Evolutionary conservation across 2,113 vertebrate species (phyloP), one percentile per base, ranked within the genome.

Genomic region (Synchiropus splendidus): DNA sequence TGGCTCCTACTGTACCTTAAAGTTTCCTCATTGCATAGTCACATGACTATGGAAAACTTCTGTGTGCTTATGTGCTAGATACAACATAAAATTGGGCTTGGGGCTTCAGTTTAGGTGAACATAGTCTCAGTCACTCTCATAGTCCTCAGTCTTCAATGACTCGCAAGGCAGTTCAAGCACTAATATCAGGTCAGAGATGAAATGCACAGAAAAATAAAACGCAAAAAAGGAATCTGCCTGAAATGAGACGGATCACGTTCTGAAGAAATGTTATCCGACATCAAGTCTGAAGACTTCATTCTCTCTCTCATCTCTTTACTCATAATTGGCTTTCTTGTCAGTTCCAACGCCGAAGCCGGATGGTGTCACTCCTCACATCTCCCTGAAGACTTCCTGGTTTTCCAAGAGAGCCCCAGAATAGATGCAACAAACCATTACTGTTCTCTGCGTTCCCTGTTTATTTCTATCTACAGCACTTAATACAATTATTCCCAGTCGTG

Each of bases 401-500:
- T 77, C 67, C 48, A 56, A 72, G 71, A 74, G 72, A 70, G 58
- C 63, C 54, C 77, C 45, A 39, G 52, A 78, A 75, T 67, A 70
- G 65, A 71, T 72, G 55, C 47, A 62, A 73, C 58, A 60, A 70
- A 53, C 66, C 56, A 71, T 72, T 75, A 65, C 53, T 58, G 58
- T 63, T 79, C 68, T 48, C 54, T 53, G 55, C 74, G 59, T 67
- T 48, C 38, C 43, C 64, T 79, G 80, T 82, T 80, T 80, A 80
- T 77, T 79, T 77, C 70, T 78, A 76, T 83, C 79, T 83, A 70
- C 73, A 64, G 72, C 74, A 59, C 62, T 80, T 81, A 80, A 81
- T 78, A 70, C 64, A 78, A 71, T 77, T 76, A 77, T 77, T 72
- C 73, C 67, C 70, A 72, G 73, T 69, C 68, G 59, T 82, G 80